Conservation (phyloP, 1,140 invertebrate genomes). For the Bicyclus anynana region DNA sequence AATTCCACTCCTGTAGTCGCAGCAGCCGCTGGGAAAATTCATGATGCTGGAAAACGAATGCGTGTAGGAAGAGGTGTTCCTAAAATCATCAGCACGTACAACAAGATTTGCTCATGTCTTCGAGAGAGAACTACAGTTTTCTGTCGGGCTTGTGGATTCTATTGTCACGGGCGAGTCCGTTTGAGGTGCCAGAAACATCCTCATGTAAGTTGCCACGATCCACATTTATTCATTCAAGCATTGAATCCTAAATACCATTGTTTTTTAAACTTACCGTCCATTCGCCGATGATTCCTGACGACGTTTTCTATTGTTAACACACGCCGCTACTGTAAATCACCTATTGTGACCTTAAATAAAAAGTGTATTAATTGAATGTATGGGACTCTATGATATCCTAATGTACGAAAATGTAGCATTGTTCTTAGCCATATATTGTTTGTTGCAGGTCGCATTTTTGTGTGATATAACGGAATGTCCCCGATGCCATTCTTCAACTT, state of each 20-base stretch:
- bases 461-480: conserved; percentile 59
- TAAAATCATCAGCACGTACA: conserved; percentile 41
- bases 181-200: conserved; percentile 55
- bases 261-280: too few relatives aligned
- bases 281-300: too few relatives aligned
- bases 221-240: background rate
- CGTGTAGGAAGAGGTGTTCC: conserved; percentile 51
- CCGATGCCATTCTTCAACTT: conserved; percentile 53
- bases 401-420: too few relatives aligned
- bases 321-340: too few relatives aligned
- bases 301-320: too few relatives aligned
- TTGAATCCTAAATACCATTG: too few relatives aligned
- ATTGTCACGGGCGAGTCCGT: conserved; percentile 59
- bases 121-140: conserved; percentile 62
- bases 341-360: too few relatives aligned
- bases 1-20: conserved; percentile 51
- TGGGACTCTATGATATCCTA: too few relatives aligned
- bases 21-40: conserved; percentile 48
- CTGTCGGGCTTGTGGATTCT: conserved; percentile 62
- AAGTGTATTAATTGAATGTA: too few relatives aligned
- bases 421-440: background rate
- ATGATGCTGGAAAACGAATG: conserved; percentile 35
- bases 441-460: conserved; percentile 58
- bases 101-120: conserved; percentile 53
- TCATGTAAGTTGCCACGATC: conserved; percentile 39